Evolutionary conservation across 2,797 vertebrate genomes (phyloP).

Genomic region (Atherinosoma microstoma): DNA sequence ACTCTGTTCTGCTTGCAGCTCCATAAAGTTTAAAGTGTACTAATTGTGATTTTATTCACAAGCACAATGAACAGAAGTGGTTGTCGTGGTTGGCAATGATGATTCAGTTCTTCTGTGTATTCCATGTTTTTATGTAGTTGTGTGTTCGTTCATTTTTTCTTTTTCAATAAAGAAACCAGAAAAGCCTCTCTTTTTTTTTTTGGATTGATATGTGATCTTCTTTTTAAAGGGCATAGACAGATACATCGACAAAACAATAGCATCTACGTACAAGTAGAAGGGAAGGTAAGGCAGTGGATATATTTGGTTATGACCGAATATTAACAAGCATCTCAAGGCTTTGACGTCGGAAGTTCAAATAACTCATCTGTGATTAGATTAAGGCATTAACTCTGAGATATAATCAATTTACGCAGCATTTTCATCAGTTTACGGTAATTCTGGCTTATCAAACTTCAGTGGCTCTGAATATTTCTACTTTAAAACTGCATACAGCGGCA

Average conservation of each 20-base stretch:
- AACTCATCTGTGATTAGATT: slow-evolving; percentile 39
- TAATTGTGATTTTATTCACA: slow-evolving; percentile 53
- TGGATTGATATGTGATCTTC: slow-evolving; percentile 28
- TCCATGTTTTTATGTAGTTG: slow-evolving; percentile 75
- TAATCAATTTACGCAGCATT: slow-evolving; percentile 56
- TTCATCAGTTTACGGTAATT: slow-evolving; percentile 14
- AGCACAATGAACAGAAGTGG: slow-evolving; percentile 56
- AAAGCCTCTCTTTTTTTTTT: slow-evolving; percentile 28
- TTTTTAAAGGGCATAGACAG: slow-evolving; percentile 18
- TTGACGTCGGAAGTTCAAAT: slow-evolving; percentile 27
- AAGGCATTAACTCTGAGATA: slow-evolving; percentile 58
- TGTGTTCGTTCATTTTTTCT: slow-evolving; percentile 32
- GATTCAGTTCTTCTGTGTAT: slow-evolving; percentile 72
- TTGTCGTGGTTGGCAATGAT: slow-evolving; percentile 55
- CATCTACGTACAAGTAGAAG: slow-evolving; percentile 22
- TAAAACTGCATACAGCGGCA: slow-evolving; percentile 6
- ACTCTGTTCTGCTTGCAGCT: slow-evolving; percentile 48
- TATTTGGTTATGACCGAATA: slow-evolving; percentile 46
- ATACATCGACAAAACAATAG: slow-evolving; percentile 2
- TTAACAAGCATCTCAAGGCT: slow-evolving; percentile 33
- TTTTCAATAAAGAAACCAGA: slow-evolving; percentile 78
- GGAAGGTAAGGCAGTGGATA: slow-evolving; percentile 56
- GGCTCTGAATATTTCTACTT: neutral
- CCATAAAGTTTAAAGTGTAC: slow-evolving; percentile 46
- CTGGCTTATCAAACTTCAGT: slow-evolving; percentile 12